Base-by-base conservation (phyloP, 2,797 vertebrate genomes). In the Enteromius afrohamiltoni region DNA sequence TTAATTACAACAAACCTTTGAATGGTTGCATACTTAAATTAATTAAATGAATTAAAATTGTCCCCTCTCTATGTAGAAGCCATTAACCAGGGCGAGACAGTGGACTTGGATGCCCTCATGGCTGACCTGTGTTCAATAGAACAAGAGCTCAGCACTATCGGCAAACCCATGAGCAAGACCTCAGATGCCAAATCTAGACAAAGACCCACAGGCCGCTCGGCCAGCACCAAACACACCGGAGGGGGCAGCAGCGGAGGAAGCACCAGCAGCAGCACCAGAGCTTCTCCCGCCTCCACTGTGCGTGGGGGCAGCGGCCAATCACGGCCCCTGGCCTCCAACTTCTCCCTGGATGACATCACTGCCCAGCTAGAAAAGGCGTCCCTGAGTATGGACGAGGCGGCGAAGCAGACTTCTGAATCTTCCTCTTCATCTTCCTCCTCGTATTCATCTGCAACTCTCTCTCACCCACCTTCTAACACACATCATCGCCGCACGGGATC, bases 91-190 rank as follows among this genome's bases (percentile, higher is more conserved):
- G 97, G 97, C 10, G 97, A 99, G 70, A 93, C 96, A 1, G 97
- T 99, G 90, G 98, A 99, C 89, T 94, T 99, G 76, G 98, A 99
- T 14, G 96, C 98, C 9, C 95, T 99, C 70, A 99, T 99, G 98
- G 98, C 97, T 0, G 98, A 99, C 82, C 96, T 99, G n/a, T 97
- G 96, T 91, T 97, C 97, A 77, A 99, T 99, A 80, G 98, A 99
- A 83, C 97, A 98, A 92, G 98, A 99, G 68, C 97, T 99, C 82
- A 97, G 94, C 92, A 96, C 92, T 87, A 94, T 96, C n/a, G 93
- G 95, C 29, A 95, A 96, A 83, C 95, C 97, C 76, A 94, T 4
- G 31, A 96, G 94, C 88, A 73, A 88, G 55, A 91, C 87, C 92
- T 7, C 64, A 1, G 95, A 94, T 93, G 94, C 64, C 91, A 93